Conservation (phyloP, 1,140 invertebrate genomes). For the Ptiloglossa arizonensis region DNA sequence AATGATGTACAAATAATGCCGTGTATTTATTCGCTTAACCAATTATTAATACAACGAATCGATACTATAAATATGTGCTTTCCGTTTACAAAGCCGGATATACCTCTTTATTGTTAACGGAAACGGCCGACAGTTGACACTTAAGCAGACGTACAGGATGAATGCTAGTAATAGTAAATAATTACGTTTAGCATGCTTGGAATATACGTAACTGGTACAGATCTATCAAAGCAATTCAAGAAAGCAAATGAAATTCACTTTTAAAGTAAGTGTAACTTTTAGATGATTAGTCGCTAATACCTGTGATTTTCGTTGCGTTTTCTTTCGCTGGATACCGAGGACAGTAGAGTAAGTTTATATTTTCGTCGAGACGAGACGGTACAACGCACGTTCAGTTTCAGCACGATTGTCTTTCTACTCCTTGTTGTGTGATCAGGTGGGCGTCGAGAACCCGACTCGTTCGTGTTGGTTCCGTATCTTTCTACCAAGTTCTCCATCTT, state of each 20-base stretch:
- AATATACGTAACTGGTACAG: conserved; percentile 9
- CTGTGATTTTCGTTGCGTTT: conserved; percentile 16
- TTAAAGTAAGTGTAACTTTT: not conserved
- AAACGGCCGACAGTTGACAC: conserved; percentile 41
- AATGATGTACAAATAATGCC: not conserved
- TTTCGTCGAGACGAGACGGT: conserved; percentile 12
- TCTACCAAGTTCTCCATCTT: conserved; percentile 38
- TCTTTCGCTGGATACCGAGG: not conserved
- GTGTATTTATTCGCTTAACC: not conserved
- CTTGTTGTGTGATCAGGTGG: conserved; percentile 37
- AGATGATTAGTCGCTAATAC: not conserved
- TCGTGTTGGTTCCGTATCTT: conserved; percentile 43
- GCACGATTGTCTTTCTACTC: conserved; percentile 41
- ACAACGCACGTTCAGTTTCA: conserved; percentile 29
- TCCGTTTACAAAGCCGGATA: conserved; percentile 37
- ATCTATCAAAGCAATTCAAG: conserved; percentile 7
- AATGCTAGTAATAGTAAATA: conserved; percentile 40
- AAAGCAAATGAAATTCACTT: not conserved
- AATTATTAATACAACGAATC: conserved; percentile 23
- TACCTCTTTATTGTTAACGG: conserved; percentile 47
- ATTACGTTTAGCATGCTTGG: conserved; percentile 32
- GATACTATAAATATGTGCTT: conserved; percentile 28
- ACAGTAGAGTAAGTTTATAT: conserved; percentile 2
- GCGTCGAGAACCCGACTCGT: conserved; percentile 44
- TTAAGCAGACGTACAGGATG: conserved; percentile 30